A percentile compares a stretch with the other conserved stretches of the same genome.
Conservation (phyloP, 2,113 vertebrate genomes). For the Laticauda colubrina region DNA sequence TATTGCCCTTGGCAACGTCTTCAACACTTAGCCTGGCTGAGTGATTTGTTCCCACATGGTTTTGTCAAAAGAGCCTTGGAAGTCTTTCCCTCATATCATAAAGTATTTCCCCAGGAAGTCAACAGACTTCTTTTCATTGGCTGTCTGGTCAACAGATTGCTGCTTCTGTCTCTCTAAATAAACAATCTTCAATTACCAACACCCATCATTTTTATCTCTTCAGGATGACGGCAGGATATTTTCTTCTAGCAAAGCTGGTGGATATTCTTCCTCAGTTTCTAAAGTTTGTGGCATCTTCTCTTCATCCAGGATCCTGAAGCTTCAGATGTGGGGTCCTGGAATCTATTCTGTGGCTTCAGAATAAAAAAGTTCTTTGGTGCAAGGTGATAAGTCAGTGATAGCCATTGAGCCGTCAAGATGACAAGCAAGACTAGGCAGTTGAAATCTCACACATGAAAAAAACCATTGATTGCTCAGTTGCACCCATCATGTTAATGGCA, state of each 20-base stretch:
- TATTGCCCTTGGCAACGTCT: neutral
- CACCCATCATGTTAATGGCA: neutral
- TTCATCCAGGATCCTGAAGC: neutral
- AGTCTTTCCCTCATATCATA: neutral
- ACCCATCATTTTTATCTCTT: neutral
- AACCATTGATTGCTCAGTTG: neutral
- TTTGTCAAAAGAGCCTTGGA: neutral
- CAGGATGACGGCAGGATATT: neutral
- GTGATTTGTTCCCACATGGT: neutral
- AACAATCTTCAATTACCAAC: neutral
- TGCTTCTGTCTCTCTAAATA: neutral
- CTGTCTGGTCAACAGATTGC: neutral
- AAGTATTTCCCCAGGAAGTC: neutral
- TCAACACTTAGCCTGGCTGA: neutral
- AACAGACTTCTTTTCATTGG: neutral
- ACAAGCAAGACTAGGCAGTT: neutral
- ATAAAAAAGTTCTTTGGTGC: neutral
- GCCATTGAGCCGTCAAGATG: neutral
- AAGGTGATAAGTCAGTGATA: neutral
- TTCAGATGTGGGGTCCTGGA: neutral
- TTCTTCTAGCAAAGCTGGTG: neutral
- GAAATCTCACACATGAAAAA: neutral
- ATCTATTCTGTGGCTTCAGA: neutral
- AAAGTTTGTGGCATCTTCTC: neutral
- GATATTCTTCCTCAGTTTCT: neutral